phyloP scores from a whole-genome alignment of 2,113 vertebrate genomes.

The Xiphorhynchus elegans region DNA sequence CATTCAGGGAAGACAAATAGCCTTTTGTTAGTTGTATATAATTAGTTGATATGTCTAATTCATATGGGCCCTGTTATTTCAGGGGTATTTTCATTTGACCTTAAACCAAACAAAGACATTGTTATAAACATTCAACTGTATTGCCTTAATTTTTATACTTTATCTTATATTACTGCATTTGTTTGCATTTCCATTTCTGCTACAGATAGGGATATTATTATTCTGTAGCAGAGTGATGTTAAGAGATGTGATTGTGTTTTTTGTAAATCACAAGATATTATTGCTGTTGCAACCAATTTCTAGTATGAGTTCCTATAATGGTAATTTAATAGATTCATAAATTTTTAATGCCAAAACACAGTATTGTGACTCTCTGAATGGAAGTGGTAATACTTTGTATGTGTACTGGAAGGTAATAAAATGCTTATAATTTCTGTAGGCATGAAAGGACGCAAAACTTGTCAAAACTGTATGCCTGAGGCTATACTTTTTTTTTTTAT shows the following conservation, averaged over 20 bases:
- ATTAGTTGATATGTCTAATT: not conserved
- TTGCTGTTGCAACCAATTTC: not conserved
- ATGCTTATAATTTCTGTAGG: not conserved
- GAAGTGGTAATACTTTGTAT: not conserved
- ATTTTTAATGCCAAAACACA: not conserved
- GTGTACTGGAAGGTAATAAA: not conserved
- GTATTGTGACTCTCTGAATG: not conserved
- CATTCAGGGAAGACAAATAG: not conserved
- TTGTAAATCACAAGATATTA: not conserved
- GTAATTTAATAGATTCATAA: not conserved
- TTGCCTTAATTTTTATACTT: not conserved
- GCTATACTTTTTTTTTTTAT: not conserved
- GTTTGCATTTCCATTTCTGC: not conserved
- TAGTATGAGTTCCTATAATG: not conserved
- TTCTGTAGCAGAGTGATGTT: not conserved
- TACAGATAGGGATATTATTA: not conserved
- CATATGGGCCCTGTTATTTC: not conserved
- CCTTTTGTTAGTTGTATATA: not conserved
- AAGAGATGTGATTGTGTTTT: not conserved
- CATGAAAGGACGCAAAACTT: not conserved
- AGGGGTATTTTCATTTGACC: not conserved
- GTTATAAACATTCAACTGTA: not conserved
- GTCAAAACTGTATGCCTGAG: not conserved
- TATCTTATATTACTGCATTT: not conserved
- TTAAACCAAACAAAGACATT: not conserved